A percentile compares a stretch with the other conserved stretches of the same genome.
Evolutionary conservation across 2,113 vertebrate genomes (phyloP).

Genomic region (Cheirogaleus medius): DNA sequence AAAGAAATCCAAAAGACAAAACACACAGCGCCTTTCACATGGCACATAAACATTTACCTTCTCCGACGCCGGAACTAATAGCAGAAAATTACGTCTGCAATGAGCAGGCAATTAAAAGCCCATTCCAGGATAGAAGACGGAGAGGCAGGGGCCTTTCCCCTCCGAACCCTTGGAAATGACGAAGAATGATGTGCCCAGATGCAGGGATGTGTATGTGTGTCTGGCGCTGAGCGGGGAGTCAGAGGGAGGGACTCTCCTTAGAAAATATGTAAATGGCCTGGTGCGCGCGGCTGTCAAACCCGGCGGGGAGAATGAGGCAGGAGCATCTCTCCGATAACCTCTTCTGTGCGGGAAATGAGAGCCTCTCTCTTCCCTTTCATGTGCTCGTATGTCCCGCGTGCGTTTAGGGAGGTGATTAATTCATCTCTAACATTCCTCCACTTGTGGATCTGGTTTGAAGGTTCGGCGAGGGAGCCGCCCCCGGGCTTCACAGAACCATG

Average conservation of each 20-base stretch:
- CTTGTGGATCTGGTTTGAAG: conserved; percentile 22
- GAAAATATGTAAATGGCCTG: not conserved
- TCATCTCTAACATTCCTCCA: not conserved
- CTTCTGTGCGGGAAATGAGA: not conserved
- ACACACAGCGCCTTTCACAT: accelerated
- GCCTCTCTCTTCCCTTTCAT: not conserved
- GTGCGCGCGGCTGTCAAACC: not conserved
- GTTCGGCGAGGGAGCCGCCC: not conserved
- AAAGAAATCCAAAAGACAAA: not conserved
- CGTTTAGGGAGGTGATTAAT: not conserved
- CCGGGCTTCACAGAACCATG: not conserved
- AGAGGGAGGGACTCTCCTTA: not conserved
- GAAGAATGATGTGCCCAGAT: not conserved
- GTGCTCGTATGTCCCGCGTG: not conserved
- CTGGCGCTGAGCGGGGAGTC: not conserved
- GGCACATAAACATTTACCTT: not conserved
- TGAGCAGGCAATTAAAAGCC: not conserved
- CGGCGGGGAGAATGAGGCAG: accelerated
- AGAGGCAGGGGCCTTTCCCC: not conserved
- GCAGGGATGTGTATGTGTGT: no score
- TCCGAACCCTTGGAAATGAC: accelerated
- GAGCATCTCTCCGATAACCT: not conserved
- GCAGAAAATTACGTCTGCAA: not conserved
- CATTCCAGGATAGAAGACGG: not conserved
- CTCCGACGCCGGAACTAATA: not conserved